phyloP scores from a whole-genome alignment of 2,797 vertebrate species.

The Siniperca obscura region DNA sequence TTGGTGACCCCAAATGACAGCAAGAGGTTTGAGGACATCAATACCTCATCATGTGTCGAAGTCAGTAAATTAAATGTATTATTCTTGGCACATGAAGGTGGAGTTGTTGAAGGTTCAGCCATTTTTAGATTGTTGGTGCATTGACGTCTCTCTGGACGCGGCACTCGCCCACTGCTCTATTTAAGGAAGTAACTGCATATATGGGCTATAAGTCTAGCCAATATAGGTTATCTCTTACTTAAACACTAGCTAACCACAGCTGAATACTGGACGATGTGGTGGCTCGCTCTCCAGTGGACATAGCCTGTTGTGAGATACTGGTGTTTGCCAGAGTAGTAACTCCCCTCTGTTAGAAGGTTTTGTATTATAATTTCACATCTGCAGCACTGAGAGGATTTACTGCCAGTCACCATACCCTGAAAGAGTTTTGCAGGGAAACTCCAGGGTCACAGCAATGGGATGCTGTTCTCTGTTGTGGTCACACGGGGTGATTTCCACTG shows the following conservation, averaged over 20 bases:
- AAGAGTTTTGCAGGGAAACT: constrained; percentile 12
- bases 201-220: not conserved
- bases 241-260: not conserved
- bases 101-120: too few species aligned
- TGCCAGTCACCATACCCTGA: not conserved
- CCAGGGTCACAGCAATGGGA: not conserved
- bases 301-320: not conserved
- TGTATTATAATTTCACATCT: not conserved
- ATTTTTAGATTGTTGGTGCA: not conserved
- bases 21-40: not conserved
- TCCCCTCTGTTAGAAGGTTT: not conserved
- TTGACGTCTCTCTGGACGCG: not conserved
- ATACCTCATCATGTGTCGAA: not conserved
- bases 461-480: not conserved
- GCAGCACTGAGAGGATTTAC: not conserved
- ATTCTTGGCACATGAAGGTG: not conserved
- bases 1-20: not conserved
- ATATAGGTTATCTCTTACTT: too few species aligned
- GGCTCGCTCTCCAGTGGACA: not conserved
- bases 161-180: not conserved
- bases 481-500: not conserved
- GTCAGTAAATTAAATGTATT: not conserved
- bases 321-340: not conserved
- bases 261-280: not conserved
- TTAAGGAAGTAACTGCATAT: not conserved